Evolutionary conservation across 2,797 vertebrate species (phyloP), one percentile per base, ranked within the genome.

Genomic region (Eutrigla gurnardus): DNA sequence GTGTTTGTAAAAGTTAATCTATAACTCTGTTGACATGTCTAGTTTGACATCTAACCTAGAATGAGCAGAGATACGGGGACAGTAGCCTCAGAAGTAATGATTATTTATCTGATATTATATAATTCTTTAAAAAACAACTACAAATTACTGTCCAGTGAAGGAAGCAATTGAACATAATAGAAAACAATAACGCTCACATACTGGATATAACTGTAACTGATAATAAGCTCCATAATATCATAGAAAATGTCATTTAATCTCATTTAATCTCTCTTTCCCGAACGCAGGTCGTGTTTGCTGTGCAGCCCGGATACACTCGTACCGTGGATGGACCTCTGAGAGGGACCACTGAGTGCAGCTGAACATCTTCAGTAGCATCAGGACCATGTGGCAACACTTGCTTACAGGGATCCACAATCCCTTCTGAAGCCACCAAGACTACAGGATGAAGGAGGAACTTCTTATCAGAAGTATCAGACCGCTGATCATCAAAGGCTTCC

Each of bases 1-100:
- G 25, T 78, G 73, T 78, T 72, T 68, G 73, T 73, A 65, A 73
- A 89, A 87, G 91, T 92, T 93, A 92, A 92, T 92, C 57, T 79
- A 5, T 92, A 92, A 91, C 77, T 83, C 80, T 85, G 65, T 83
- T 81, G 82, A 73, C 80, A 68, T 53, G 63, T 52, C 13, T 42
- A 35, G 18, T 67, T 67, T 76, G 66, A 66, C 72, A 53, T 66
- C 32, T 45, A 18, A 61, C 50, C 45, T 63, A 53, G 37, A 80
- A 49, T 15, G 35, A 58, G 18, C 37, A 59, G 7, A 4, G 2
- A 37, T 25, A 50, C n/a, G 4, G 49, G 70, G 40, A 35, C 43
- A 60, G 45, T 49, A 8, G 46, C 53, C 9, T 36, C 4, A 40
- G 7, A 58, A 25, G 8, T 55, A 11, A 9, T 13, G 17, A 52